These are phyloP conservation scores for Australoheros facetus DNA, from an alignment of 2,797 vertebrate species.

Conservation along the genomic window DNA sequence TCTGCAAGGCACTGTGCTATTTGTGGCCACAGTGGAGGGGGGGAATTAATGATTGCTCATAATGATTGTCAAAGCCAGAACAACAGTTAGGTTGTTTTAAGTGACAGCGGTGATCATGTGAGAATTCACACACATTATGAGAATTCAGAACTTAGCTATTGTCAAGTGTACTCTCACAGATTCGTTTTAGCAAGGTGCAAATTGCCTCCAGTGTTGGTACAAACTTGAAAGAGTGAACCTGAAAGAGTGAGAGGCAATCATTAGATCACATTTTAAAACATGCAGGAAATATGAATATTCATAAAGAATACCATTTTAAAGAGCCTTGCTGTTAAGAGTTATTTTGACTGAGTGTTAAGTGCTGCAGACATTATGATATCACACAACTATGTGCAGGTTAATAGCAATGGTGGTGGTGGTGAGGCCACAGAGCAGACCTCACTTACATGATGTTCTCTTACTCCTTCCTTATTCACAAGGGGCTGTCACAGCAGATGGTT, in stretches of 20 bases:
- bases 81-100: background rate
- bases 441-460: background rate
- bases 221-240: constrained; percentile 23
- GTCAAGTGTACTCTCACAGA: constrained; percentile 15
- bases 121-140: background rate
- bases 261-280: constrained; percentile 47
- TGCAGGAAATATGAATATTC: constrained; percentile 41
- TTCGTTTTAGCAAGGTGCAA: constrained; percentile 17
- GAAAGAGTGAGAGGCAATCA: constrained; percentile 39
- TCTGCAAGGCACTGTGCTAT: constrained; percentile 27
- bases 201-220: constrained; percentile 45
- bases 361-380: background rate
- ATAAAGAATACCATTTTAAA: constrained; percentile 25
- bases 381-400: background rate
- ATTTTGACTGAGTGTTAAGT: constrained; percentile 18
- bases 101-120: background rate
- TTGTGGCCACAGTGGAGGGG: constrained; percentile 26
- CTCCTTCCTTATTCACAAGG: background rate
- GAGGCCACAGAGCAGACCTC: background rate
- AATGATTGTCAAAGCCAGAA: background rate
- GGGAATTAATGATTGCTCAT: constrained; percentile 39
- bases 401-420: no score
- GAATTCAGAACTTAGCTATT: constrained; percentile 2
- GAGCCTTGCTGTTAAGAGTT: constrained; percentile 16
- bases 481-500: background rate